Evolutionary conservation across 2,888 invertebrate species (phyloP).

Genomic region (Papilio demoleus): DNA sequence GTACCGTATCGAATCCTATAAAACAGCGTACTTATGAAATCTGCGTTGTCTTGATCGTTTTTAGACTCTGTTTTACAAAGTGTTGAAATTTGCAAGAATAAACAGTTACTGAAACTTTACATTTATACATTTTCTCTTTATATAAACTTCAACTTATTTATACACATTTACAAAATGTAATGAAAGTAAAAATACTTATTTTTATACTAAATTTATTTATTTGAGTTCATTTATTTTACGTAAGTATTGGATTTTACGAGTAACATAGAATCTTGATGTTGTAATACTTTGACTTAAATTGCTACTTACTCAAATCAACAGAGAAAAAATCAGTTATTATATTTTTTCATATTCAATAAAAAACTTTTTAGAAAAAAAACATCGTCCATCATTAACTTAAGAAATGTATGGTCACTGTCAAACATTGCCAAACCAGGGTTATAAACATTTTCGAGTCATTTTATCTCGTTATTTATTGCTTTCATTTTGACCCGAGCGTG

Average conservation of each 20-base stretch:
- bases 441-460: conserved; percentile 19
- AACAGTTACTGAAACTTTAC: conserved; percentile 4
- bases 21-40: conserved; percentile 17
- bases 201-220: too few relatives aligned
- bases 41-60: neutral
- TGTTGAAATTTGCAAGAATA: neutral
- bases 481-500: conserved; percentile 15
- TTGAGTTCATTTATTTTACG: too few relatives aligned
- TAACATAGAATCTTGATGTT: too few relatives aligned
- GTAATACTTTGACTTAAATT: too few relatives aligned
- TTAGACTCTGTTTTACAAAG: neutral
- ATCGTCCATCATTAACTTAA: too few relatives aligned
- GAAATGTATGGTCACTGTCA: neutral
- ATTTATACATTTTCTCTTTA: neutral
- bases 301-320: too few relatives aligned
- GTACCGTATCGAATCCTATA: conserved; percentile 13
- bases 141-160: neutral
- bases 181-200: too few relatives aligned
- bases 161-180: neutral
- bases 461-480: conserved; percentile 31
- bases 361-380: too few relatives aligned
- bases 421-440: conserved; percentile 11
- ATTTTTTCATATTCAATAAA: too few relatives aligned
- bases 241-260: too few relatives aligned
- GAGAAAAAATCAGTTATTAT: too few relatives aligned